Evolutionary conservation across 2,113 vertebrate species (phyloP), one percentile per base, ranked within the genome.

Genomic region (Gymnogyps californianus): DNA sequence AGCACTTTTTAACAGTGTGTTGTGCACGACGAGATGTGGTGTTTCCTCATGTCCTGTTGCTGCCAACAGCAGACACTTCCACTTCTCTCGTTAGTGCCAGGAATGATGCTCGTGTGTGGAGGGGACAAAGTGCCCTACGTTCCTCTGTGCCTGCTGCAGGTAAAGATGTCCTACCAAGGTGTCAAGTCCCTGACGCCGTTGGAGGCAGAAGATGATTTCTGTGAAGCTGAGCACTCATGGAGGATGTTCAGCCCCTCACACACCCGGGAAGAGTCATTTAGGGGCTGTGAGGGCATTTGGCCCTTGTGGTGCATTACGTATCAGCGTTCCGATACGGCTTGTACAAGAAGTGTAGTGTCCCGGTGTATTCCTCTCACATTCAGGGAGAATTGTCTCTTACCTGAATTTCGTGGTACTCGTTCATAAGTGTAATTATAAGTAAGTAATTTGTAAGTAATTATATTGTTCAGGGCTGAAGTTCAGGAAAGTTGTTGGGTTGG

Each of bases 211-310:
- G 62, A 17, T 32, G 42, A 38, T 70, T 87, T 59, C 61, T 61
- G 11, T 49, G 49, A 61, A 57, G 12, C 58, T 38, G 80, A 93
- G 54, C 9, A 4, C 72, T 70, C 0, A 0, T 47, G 69, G 32
- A 82, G 17, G 54, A 20, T 28, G 20, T 44, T 81, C 77, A 71
- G 25, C 32, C 46, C 7, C 17, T 58, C 42, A 22, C 44, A 31
- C 0, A 0, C 32, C 10, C 5, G 3, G 25, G 42, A 55, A 78
- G 71, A 70, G 32, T 9, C 1, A 16, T 57, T 87, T 58, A 0
- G 5, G 67, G 32, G 38, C 70, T 71, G 9, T 16, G 18, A 55
- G 42, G 32, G 10, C 6, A 0, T 42, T 57, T 82, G 38, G 32
- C 15, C 25, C 52, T 55, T 1, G 0, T 47, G 65, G 28, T 83